phyloP scores from a whole-genome alignment of 2,888 invertebrate genomes.

The Nomada goodeniana region DNA sequence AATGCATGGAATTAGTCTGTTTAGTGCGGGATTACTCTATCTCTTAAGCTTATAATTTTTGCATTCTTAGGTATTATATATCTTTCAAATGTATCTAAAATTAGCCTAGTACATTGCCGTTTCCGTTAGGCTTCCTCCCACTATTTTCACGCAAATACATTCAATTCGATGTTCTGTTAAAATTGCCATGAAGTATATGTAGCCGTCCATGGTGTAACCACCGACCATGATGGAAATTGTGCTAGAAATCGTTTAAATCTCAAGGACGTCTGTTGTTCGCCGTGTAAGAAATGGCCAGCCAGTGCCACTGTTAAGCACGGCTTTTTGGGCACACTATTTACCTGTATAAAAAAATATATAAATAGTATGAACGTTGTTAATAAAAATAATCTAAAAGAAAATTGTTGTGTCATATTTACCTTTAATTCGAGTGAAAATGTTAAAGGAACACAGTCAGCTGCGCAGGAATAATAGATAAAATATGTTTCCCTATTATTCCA shows the following conservation, averaged over 20 bases:
- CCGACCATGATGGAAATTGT: conserved; percentile 88
- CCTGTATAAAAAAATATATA: conserved; percentile 78
- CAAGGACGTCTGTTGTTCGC: conserved; percentile 85
- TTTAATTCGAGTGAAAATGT: conserved; percentile 87
- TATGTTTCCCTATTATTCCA: conserved; percentile 87
- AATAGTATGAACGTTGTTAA: not conserved
- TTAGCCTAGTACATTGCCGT: conserved; percentile 42
- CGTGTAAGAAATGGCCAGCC: conserved; percentile 87
- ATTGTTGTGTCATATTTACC: conserved; percentile 84
- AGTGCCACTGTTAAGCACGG: conserved; percentile 86
- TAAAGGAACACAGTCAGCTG: conserved; percentile 86
- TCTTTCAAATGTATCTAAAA: conserved; percentile 29
- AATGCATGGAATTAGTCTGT: conserved; percentile 25
- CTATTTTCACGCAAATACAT: conserved; percentile 29
- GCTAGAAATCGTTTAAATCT: conserved; percentile 86
- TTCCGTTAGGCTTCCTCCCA: conserved; percentile 41
- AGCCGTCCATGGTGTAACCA: conserved; percentile 89
- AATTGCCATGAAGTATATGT: conserved; percentile 88
- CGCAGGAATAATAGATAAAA: conserved; percentile 89
- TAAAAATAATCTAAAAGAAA: not conserved
- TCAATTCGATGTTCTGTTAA: conserved; percentile 71
- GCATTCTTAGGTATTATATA: conserved; percentile 41
- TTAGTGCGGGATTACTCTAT: conserved; percentile 47
- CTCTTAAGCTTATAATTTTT: conserved; percentile 54
- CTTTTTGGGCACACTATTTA: conserved; percentile 81